A percentile compares a stretch with the other conserved stretches of the same genome.
Evolutionary conservation across 2,797 vertebrate species (phyloP).

Genomic region (Epinephelus malabaricus): DNA sequence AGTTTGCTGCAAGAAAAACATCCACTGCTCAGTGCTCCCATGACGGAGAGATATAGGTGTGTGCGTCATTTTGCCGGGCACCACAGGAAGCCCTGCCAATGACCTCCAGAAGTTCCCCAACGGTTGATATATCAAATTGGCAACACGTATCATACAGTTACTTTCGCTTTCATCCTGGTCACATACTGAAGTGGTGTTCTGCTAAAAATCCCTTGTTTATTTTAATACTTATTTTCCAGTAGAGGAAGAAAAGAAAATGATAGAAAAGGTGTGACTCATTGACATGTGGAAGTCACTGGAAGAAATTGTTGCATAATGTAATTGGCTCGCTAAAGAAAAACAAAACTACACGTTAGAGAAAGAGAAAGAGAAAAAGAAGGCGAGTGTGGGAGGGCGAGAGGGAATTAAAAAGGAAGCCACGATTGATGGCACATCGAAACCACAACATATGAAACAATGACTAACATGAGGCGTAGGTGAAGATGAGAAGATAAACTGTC

Average conservation of each 20-base stretch:
- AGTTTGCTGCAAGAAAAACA: not conserved
- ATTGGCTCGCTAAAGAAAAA: conserved; percentile 7
- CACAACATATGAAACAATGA: conserved; percentile 18
- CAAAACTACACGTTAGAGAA: not conserved
- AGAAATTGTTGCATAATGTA: conserved; percentile 27
- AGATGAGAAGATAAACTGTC: conserved; percentile 52
- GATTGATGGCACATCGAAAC: conserved; percentile 1
- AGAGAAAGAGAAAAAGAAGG: not conserved
- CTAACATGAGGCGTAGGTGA: conserved; percentile 11
- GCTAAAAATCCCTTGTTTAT: not conserved
- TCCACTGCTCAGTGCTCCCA: not conserved
- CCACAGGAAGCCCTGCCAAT: not conserved
- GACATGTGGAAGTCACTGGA: conserved; percentile 8
- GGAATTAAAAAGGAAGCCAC: conserved; percentile 18
- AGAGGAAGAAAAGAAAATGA: not conserved
- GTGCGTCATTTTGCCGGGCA: not conserved
- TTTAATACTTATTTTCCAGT: not conserved
- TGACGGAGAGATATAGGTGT: not conserved
- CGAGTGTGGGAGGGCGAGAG: not conserved
- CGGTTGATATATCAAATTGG: not conserved
- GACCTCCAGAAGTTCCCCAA: conserved; percentile 1
- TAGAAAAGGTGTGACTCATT: conserved; percentile 27
- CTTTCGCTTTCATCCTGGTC: conserved; percentile 7
- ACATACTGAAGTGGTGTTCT: not conserved
- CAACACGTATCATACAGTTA: not conserved